Conservation (phyloP, 2,797 vertebrate species). For the Pogonophryne albipinna region DNA sequence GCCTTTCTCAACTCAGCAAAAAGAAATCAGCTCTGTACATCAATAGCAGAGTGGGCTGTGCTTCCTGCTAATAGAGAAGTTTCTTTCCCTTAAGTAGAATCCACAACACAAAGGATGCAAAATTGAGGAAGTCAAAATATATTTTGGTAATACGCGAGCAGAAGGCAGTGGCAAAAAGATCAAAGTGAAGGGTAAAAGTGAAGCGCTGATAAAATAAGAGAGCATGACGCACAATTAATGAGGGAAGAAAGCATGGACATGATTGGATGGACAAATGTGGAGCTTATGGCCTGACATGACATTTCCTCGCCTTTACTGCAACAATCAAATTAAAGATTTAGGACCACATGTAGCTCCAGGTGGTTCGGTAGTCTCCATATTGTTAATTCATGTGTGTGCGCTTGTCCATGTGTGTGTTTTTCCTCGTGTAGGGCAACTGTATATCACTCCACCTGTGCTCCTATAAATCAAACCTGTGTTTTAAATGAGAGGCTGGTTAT, state of each 20-base stretch:
- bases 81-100: slow-evolving; percentile 64
- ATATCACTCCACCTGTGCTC: slow-evolving; percentile 75
- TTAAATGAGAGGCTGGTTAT: slow-evolving; percentile 82
- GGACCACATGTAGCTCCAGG: slow-evolving; percentile 48
- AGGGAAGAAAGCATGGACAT: slow-evolving; percentile 20
- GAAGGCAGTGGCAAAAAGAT: slow-evolving; percentile 31
- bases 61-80: slow-evolving; percentile 76
- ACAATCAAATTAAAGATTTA: slow-evolving; percentile 65
- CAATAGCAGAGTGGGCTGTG: slow-evolving; percentile 76
- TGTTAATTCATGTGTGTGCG: slow-evolving; percentile 24
- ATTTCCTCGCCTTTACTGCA: slow-evolving; percentile 48
- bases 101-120: slow-evolving; percentile 65
- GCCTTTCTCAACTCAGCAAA: slow-evolving; percentile 83
- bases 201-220: slow-evolving; percentile 37
- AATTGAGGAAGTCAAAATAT: slow-evolving; percentile 29
- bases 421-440: slow-evolving; percentile 46
- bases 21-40: slow-evolving; percentile 77
- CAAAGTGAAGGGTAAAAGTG: slow-evolving; percentile 28
- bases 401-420: slow-evolving; percentile 28
- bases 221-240: slow-evolving; percentile 33
- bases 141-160: slow-evolving; percentile 11
- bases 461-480: slow-evolving; percentile 82
- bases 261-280: slow-evolving; percentile 38
- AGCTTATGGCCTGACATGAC: slow-evolving; percentile 43
- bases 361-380: slow-evolving; percentile 48